Evolutionary conservation across 2,888 invertebrate species (phyloP).

Genomic region (Troides oblongomaculatus): DNA sequence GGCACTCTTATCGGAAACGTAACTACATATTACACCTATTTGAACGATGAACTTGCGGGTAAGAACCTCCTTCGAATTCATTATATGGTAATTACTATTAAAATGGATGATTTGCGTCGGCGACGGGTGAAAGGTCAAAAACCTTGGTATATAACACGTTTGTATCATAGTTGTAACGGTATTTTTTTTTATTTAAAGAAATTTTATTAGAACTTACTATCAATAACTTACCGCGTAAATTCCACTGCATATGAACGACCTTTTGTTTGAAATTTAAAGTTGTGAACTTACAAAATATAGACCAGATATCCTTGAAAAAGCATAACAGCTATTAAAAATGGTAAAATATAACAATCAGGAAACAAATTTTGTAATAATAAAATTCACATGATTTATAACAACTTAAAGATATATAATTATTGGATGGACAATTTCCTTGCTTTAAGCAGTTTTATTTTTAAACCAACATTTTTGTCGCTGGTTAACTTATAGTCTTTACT

Average conservation of each 20-base stretch:
- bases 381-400: not conserved
- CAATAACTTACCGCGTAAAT: no score
- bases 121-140: slow-evolving; percentile 12
- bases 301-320: no score
- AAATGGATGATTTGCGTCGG: slow-evolving; percentile 14
- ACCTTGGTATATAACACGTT: not conserved
- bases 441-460: not conserved
- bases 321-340: no score
- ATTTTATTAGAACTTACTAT: not conserved
- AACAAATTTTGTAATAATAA: not conserved
- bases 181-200: not conserved
- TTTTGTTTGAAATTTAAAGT: no score
- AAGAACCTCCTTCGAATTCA: slow-evolving; percentile 31
- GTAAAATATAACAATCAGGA: no score
- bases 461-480: not conserved
- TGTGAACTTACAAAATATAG: no score
- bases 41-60: slow-evolving; percentile 71
- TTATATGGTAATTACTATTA: slow-evolving; percentile 29
- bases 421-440: not conserved
- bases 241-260: no score
- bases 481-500: not conserved
- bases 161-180: not conserved
- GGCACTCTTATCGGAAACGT: slow-evolving; percentile 62
- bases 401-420: not conserved
- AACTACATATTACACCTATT: slow-evolving; percentile 59